Percentiles rank a stretch among this genome's conserved stretches.
Conservation (phyloP, 2,113 vertebrate species). For the Phrynosoma platyrhinos region DNA sequence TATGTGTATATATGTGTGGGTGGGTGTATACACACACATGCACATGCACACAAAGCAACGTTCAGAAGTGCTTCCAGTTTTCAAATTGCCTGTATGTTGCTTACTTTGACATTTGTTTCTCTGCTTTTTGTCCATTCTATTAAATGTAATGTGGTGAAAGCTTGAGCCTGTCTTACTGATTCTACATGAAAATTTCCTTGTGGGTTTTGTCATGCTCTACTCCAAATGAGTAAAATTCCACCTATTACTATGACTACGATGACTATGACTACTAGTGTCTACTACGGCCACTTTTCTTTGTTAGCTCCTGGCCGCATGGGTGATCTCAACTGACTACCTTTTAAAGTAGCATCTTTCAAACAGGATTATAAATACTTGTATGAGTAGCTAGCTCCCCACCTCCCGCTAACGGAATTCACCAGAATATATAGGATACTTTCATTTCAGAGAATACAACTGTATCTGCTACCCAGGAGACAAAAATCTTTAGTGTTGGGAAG, state of each 20-base stretch:
- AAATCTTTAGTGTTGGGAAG: not conserved
- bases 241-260: too few relatives aligned
- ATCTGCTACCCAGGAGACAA: not conserved
- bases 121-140: not conserved
- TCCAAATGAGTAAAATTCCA: too few relatives aligned
- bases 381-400: not conserved
- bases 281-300: not conserved
- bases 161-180: too few relatives aligned
- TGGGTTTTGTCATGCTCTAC: too few relatives aligned
- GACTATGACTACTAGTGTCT: not conserved
- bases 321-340: not conserved
- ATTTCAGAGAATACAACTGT: not conserved
- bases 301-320: not conserved
- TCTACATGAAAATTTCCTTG: too few relatives aligned
- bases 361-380: not conserved
- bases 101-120: not conserved
- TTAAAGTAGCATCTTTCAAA: not conserved
- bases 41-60: not conserved
- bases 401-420: not conserved
- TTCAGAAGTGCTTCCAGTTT: not conserved
- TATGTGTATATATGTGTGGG: too few relatives aligned
- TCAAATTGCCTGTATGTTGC: not conserved
- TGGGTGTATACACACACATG: too few relatives aligned
- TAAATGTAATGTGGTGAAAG: not conserved
- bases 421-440: not conserved